Conservation (phyloP, 2,888 invertebrate species). For the Spisula subtruncata region DNA sequence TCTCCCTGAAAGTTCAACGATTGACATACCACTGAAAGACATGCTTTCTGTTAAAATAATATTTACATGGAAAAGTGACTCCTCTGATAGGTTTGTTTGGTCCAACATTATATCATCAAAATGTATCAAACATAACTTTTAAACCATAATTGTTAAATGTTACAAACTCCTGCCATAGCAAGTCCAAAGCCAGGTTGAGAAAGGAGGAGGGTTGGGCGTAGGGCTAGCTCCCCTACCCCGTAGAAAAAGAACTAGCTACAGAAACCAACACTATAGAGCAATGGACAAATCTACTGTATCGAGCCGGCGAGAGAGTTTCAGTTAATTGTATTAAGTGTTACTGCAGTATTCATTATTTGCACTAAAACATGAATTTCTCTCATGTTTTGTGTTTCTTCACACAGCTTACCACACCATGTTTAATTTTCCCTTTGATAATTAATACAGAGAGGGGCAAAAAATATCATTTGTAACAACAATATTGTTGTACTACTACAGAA, state of each 20-base stretch:
- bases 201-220: no score
- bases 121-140: neutral
- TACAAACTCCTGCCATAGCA: no score
- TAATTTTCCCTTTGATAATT: conserved; percentile 17
- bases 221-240: no score
- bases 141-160: no score
- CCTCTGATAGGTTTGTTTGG: neutral
- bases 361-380: neutral
- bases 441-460: conserved; percentile 13
- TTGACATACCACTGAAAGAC: neutral
- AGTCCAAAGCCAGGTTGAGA: no score
- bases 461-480: neutral
- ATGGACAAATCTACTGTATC: no score
- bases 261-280: no score
- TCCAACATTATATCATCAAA: neutral
- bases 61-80: neutral
- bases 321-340: neutral
- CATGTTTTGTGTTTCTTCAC: neutral
- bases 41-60: neutral
- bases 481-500: neutral
- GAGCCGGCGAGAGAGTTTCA: no score
- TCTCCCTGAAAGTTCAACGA: neutral
- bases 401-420: conserved; percentile 15
- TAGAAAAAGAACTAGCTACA: no score
- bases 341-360: neutral